A percentile compares a stretch with the other conserved stretches of the same genome.
Conservation (phyloP, 2,888 invertebrate genomes). For the Ptilodon capucinus region DNA sequence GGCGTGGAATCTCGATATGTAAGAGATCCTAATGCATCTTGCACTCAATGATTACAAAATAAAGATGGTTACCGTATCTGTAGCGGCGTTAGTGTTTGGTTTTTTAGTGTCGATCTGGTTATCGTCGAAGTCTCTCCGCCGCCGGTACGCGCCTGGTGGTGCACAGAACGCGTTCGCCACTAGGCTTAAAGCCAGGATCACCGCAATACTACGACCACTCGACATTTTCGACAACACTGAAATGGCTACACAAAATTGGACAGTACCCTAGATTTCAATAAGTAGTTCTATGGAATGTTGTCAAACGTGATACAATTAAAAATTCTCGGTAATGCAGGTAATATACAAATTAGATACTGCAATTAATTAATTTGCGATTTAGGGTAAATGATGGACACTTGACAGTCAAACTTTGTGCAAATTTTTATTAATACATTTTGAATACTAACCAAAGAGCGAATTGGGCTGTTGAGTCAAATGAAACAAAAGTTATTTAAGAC, state of each 20-base stretch:
- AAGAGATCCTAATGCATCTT: too few species aligned
- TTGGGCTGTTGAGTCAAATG: too few species aligned
- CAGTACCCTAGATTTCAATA: constrained; percentile 1
- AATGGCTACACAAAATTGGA: constrained; percentile 22
- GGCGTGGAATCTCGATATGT: too few species aligned
- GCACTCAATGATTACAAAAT: not conserved
- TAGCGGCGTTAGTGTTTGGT: not conserved
- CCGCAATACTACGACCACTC: constrained; percentile 35
- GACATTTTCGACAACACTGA: constrained; percentile 48
- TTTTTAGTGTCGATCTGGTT: constrained; percentile 9
- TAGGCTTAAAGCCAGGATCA: constrained; percentile 45
- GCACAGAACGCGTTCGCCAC: constrained; percentile 52
- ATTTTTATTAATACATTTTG: too few species aligned
- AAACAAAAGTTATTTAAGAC: too few species aligned
- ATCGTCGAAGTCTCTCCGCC: constrained; percentile 22
- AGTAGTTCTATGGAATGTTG: constrained; percentile 20
- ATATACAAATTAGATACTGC: not conserved
- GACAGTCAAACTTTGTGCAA: too few species aligned
- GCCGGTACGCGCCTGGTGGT: constrained; percentile 34
- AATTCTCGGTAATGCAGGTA: not conserved
- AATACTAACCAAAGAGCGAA: too few species aligned
- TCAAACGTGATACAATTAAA: constrained; percentile 6
- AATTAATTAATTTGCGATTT: too few species aligned
- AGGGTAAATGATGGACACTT: too few species aligned
- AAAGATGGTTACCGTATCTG: not conserved